A percentile compares a stretch with the other conserved stretches of the same genome.
Conservation (phyloP, 1,140 invertebrate species). For the Adoxophyes honmai region DNA sequence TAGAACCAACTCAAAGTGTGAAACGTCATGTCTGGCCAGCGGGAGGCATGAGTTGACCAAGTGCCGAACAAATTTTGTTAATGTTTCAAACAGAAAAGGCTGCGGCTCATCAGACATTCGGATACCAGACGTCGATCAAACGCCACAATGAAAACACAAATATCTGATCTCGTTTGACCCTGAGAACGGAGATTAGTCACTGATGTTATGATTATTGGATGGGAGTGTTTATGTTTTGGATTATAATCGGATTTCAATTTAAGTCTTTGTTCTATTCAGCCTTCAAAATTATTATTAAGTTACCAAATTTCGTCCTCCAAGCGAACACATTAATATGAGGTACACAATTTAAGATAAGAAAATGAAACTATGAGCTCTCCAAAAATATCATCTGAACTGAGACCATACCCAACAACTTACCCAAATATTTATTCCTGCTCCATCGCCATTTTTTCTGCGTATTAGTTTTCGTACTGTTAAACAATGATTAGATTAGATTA, state of each 20-base stretch:
- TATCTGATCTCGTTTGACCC: constrained; percentile 63
- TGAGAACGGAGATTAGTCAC: constrained; percentile 53
- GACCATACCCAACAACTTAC: no score
- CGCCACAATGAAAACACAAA: constrained; percentile 53
- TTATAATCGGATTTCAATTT: no score
- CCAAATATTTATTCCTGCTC: no score
- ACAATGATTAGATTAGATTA: constrained; percentile 2
- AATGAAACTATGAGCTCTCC: no score
- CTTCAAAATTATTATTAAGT: background rate
- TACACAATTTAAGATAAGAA: no score
- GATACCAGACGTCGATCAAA: constrained; percentile 69
- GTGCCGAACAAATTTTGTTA: constrained; percentile 38
- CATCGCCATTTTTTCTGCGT: no score
- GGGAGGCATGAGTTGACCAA: constrained; percentile 39
- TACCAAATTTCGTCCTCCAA: no score
- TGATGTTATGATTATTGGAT: constrained; percentile 47
- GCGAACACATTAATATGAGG: no score
- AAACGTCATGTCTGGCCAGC: constrained; percentile 62
- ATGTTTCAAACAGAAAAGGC: constrained; percentile 55
- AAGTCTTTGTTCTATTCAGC: no score
- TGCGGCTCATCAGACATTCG: constrained; percentile 29
- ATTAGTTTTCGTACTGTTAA: no score
- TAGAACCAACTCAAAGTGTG: constrained; percentile 59
- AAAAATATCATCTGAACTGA: no score
- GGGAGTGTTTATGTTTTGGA: constrained; percentile 17